A percentile compares a stretch with the other conserved stretches of the same genome.
phyloP scores from a whole-genome alignment of 2,113 vertebrate species.

The Oreotragus oreotragus region DNA sequence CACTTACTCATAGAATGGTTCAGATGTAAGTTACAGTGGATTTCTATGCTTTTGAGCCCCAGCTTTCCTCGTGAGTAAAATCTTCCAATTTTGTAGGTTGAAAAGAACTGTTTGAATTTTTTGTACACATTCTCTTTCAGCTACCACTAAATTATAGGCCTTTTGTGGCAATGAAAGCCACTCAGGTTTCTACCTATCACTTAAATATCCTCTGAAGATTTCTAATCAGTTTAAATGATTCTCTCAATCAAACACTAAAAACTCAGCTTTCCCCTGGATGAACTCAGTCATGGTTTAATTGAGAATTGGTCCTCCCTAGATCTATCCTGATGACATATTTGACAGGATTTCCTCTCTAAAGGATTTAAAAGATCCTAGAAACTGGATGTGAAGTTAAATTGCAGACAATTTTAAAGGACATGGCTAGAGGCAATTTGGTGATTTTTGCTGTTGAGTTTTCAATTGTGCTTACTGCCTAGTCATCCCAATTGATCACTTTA shows the following conservation, averaged over 20 bases:
- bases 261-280: background rate
- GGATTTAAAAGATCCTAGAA: background rate
- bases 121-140: background rate
- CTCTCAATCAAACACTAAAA: constrained; percentile 1
- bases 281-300: background rate
- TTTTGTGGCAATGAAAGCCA: background rate
- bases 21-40: background rate
- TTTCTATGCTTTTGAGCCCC: background rate
- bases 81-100: background rate
- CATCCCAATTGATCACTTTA: background rate
- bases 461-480: background rate
- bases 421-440: background rate
- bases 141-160: background rate
- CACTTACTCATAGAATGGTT: background rate
- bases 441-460: background rate
- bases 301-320: background rate
- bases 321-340: background rate
- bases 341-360: background rate
- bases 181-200: background rate
- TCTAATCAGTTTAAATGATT: background rate
- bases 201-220: background rate
- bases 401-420: background rate
- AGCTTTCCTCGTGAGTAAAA: background rate
- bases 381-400: background rate
- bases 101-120: background rate